These are phyloP conservation scores for Noctua janthe DNA, from an alignment of 2,888 invertebrate genomes.

Conservation along the genomic window DNA sequence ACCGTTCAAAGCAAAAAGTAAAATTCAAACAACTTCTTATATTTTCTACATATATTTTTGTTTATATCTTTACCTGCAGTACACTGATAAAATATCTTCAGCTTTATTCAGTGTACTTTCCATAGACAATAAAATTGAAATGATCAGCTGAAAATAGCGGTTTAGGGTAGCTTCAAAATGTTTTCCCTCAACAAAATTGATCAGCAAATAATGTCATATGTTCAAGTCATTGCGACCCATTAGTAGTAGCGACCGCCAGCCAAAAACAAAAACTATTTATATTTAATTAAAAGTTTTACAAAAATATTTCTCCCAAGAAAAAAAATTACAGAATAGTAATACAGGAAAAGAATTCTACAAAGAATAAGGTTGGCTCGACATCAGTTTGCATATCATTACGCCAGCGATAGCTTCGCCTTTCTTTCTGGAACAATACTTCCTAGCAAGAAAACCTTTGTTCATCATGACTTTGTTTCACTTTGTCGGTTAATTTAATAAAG, in stretches of 20 bases:
- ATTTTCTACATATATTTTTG: background rate
- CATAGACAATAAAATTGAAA: background rate
- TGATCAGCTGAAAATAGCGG: background rate
- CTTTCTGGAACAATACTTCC: slow-evolving; percentile 58
- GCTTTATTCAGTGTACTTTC: background rate
- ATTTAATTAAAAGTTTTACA: background rate
- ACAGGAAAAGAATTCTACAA: slow-evolving; percentile 54
- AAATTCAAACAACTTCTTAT: background rate
- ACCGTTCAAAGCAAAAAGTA: background rate
- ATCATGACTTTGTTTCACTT: slow-evolving; percentile 51
- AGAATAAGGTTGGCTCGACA: slow-evolving; percentile 54
- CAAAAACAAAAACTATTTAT: too few relatives aligned
- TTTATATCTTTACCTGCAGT: background rate
- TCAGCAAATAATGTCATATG: background rate
- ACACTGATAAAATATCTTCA: background rate
- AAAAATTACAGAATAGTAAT: slow-evolving; percentile 46
- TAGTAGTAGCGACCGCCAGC: too few relatives aligned
- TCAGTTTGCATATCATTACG: slow-evolving; percentile 67
- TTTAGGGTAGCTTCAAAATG: background rate
- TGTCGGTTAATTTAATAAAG: slow-evolving; percentile 46
- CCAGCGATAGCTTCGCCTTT: slow-evolving; percentile 51
- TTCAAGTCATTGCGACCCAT: background rate
- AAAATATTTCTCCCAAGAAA: background rate
- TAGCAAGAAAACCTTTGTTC: slow-evolving; percentile 51
- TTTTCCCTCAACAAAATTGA: background rate